These are phyloP conservation scores for Pristis pectinata DNA, from an alignment of 2,797 vertebrate species.

Conservation along the genomic window DNA sequence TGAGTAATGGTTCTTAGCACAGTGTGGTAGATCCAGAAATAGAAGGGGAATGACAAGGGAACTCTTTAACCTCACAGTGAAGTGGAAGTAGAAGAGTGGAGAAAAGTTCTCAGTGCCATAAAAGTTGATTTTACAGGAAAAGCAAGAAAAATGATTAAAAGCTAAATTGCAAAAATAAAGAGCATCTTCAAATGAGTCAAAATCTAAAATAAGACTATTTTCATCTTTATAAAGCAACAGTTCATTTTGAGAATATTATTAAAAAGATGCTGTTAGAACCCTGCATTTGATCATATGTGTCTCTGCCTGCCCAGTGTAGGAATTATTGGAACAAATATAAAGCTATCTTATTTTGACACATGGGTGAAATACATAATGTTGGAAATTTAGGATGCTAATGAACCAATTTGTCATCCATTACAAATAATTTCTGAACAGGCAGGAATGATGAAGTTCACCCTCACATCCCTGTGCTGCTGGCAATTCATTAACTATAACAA, in stretches of 20 bases:
- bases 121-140: not conserved
- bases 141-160: not conserved
- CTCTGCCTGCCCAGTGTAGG: not conserved
- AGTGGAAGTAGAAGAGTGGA: not conserved
- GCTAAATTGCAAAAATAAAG: constrained; percentile 1
- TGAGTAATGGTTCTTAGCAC: not conserved
- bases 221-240: not conserved
- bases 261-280: not conserved
- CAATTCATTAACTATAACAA: not conserved
- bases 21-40: not conserved
- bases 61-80: not conserved
- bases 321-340: not conserved
- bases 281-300: not conserved
- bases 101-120: not conserved
- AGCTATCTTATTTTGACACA: not conserved
- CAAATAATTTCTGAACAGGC: not conserved
- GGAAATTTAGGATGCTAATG: not conserved
- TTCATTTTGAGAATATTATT: not conserved
- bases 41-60: not conserved
- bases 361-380: not conserved
- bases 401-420: not conserved
- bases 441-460: not conserved
- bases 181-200: not conserved
- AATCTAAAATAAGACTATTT: not conserved
- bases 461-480: not conserved